These are phyloP conservation scores for Polydrusus pterygomalis DNA, from an alignment of 2,888 invertebrate species.

Conservation along the genomic window DNA sequence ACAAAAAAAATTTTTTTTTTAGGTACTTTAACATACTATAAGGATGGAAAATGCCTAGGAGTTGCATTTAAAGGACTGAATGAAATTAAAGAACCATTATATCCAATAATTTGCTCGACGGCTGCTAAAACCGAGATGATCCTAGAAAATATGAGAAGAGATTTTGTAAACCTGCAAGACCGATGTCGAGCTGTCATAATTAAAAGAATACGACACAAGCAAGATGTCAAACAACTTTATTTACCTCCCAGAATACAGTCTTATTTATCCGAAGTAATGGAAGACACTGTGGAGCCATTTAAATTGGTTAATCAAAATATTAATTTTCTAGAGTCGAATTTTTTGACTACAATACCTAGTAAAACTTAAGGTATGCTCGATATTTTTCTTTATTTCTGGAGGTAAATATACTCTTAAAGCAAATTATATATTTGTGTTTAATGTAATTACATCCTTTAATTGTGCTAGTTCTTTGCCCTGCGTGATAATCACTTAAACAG, in stretches of 20 bases:
- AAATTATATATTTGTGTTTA: too few species aligned
- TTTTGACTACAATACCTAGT: conserved; percentile 42
- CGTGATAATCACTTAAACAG: too few species aligned
- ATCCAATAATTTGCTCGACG: conserved; percentile 82
- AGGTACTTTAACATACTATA: conserved; percentile 82
- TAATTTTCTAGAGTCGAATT: conserved; percentile 43
- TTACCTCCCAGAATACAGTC: conserved; percentile 76
- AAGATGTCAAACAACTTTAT: conserved; percentile 75
- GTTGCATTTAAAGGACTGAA: conserved; percentile 81
- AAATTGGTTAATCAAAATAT: conserved; percentile 41
- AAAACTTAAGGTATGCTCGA: conserved; percentile 4
- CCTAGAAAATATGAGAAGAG: conserved; percentile 76
- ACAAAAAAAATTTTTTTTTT: conserved; percentile 5
- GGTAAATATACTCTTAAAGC: neutral
- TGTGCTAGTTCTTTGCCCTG: too few species aligned
- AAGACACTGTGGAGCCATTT: conserved; percentile 63
- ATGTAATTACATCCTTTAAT: too few species aligned
- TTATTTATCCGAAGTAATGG: conserved; percentile 76
- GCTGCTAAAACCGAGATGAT: conserved; percentile 86
- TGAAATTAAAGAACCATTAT: conserved; percentile 78
- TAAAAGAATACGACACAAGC: conserved; percentile 72
- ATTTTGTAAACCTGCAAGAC: conserved; percentile 81
- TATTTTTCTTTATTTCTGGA: neutral
- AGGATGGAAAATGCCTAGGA: conserved; percentile 81
- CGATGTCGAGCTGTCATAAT: conserved; percentile 79